Evolutionary conservation across 2,113 vertebrate genomes (phyloP).

Genomic region (Sceloporus undulatus): DNA sequence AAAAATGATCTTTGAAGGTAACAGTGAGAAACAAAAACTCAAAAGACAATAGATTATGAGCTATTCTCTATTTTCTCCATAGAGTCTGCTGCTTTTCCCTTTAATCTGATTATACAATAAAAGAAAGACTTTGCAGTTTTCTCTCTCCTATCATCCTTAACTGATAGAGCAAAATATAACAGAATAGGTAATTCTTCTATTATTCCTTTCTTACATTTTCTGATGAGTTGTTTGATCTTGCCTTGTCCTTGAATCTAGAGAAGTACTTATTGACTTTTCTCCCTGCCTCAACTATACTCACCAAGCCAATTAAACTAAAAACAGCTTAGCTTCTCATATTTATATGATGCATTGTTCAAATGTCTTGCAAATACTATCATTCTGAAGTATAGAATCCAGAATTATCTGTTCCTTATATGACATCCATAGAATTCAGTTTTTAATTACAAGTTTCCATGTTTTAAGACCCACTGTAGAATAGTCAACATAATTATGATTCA

Average conservation of each 20-base stretch:
- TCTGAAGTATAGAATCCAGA: constrained; percentile 43
- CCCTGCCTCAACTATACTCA: constrained; percentile 58
- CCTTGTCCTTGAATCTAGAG: constrained; percentile 49
- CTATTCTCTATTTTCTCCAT: constrained; percentile 37
- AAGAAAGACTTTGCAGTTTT: constrained; percentile 2
- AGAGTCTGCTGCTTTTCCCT: constrained; percentile 31
- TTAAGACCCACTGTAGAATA: constrained; percentile 24
- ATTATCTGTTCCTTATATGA: constrained; percentile 29
- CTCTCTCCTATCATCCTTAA: constrained; percentile 40
- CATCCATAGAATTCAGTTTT: constrained; percentile 25
- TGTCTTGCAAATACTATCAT: constrained; percentile 43
- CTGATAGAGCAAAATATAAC: neutral
- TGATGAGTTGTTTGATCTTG: constrained; percentile 61
- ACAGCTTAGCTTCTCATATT: constrained; percentile 51
- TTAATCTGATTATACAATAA: constrained; percentile 42
- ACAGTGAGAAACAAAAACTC: neutral
- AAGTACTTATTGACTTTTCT: constrained; percentile 51
- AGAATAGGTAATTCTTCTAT: constrained; percentile 50
- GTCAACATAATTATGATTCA: constrained; percentile 44
- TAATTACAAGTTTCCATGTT: constrained; percentile 26
- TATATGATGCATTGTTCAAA: constrained; percentile 39
- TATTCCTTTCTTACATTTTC: constrained; percentile 34
- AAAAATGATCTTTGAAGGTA: neutral
- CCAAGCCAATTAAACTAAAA: constrained; percentile 59
- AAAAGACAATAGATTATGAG: constrained; percentile 25